Base-by-base conservation (phyloP, 2,797 vertebrate species). In the Cuniculus paca region DNA sequence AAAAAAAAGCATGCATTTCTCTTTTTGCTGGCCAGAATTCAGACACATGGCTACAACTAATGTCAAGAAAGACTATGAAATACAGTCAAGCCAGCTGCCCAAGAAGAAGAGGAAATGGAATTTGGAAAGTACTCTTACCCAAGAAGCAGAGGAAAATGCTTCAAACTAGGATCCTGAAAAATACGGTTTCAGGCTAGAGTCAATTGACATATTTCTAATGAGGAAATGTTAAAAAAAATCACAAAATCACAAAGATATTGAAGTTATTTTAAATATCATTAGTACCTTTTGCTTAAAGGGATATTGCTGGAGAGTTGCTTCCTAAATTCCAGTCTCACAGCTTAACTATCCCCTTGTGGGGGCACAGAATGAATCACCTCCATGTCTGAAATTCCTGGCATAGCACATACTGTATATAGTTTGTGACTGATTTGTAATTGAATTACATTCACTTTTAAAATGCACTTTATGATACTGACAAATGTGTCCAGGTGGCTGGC, bases 201-300 rank as follows among this genome's bases (percentile, higher is more conserved):
- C 56, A 75, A 45, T 95, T 81, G 48, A 24, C 26, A 58, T n/a
- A 39, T 50, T 91, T 88, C 65, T 79, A 26, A 13, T 61, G 12
- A 83, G 78, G 86, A 95, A 88, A n/a, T 60, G 45, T 77, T 74
- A 22, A 34, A 50, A 83, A 61, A 80, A 96, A 58, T 12, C 10
- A 74, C 22, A 42, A 90, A 56, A 74, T 42, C 19, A 56, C 60
- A 78, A 26, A 63, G n/a, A 72, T 50, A 52, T 34, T 89, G 11
- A 86, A 42, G 50, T 78, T 56, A 8, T 13, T 90, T 91, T 60
- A 22, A 17, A 5, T 77, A n/a, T 80, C 22, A 58, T 12, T 0
- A 1, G 6, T 17, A 24, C 13, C 28, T 92, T 68, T 20, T 90
- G 39, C 34, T 74, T 74, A 78, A 61, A 54, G 45, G 13, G 10